phyloP scores from a whole-genome alignment of 2,797 vertebrate species.

The Tamandua tetradactyla region DNA sequence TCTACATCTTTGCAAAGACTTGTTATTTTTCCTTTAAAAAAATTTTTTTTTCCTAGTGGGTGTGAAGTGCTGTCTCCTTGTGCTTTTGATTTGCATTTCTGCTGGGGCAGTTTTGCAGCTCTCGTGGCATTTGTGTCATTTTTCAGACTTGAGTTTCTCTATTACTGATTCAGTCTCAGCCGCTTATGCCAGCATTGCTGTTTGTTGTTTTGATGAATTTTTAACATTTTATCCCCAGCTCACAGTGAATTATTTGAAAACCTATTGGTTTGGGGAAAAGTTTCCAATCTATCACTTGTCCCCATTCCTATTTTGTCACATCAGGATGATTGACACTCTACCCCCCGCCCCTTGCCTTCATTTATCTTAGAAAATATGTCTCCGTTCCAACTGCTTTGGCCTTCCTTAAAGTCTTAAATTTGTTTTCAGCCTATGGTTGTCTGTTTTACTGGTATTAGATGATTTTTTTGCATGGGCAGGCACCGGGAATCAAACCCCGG shows the following conservation, averaged over 20 bases:
- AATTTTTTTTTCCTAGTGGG: no score
- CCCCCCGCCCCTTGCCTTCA: neutral
- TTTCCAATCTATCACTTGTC: neutral
- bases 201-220: neutral
- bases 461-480: no score
- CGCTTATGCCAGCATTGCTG: neutral
- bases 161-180: neutral
- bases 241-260: neutral
- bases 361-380: slow-evolving; percentile 5
- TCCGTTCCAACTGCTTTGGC: slow-evolving; percentile 15
- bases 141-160: neutral
- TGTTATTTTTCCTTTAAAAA: no score
- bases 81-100: no score
- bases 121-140: neutral
- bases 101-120: neutral
- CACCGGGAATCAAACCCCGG: no score
- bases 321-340: neutral
- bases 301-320: neutral
- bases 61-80: no score
- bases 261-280: neutral
- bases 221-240: neutral
- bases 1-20: no score
- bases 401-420: slow-evolving; percentile 6
- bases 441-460: slow-evolving; percentile 1
- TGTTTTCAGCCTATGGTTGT: neutral